Percentiles rank a stretch among this genome's conserved stretches.
phyloP scores from a whole-genome alignment of 2,113 vertebrate species.

The Alectura lathami region DNA sequence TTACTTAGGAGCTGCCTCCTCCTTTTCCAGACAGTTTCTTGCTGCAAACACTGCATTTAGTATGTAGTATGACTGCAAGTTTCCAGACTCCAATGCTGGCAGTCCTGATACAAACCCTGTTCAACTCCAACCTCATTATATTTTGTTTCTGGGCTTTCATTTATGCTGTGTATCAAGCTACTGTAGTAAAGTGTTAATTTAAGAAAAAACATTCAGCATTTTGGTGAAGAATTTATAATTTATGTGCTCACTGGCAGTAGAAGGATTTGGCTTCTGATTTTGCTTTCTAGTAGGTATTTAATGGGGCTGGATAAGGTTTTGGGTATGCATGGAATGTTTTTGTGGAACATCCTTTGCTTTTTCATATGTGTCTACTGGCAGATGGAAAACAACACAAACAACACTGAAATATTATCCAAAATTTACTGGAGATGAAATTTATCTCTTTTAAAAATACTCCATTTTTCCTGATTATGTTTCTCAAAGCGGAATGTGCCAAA shows the following conservation, averaged over 20 bases:
- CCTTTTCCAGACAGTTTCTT: background rate
- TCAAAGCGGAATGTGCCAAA: background rate
- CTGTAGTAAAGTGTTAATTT: background rate
- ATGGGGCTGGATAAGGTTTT: background rate
- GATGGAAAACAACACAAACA: background rate
- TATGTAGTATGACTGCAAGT: background rate
- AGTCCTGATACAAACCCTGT: background rate
- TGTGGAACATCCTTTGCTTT: background rate
- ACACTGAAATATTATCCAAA: background rate
- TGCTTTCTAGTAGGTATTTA: background rate
- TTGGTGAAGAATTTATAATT: background rate
- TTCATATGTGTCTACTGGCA: background rate
- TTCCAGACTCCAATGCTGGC: background rate
- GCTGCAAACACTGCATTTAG: background rate
- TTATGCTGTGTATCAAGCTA: background rate
- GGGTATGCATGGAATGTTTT: background rate
- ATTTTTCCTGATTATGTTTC: background rate
- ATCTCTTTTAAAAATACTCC: background rate
- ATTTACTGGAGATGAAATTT: background rate
- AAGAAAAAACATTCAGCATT: background rate
- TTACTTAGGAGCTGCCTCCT: background rate
- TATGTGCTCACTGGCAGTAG: background rate
- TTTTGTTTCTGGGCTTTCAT: background rate
- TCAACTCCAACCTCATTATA: background rate
- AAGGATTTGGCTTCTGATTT: background rate